A percentile compares a stretch with the other conserved stretches of the same genome.
phyloP scores from a whole-genome alignment of 2,888 invertebrate species.

The Bellardia pandia region DNA sequence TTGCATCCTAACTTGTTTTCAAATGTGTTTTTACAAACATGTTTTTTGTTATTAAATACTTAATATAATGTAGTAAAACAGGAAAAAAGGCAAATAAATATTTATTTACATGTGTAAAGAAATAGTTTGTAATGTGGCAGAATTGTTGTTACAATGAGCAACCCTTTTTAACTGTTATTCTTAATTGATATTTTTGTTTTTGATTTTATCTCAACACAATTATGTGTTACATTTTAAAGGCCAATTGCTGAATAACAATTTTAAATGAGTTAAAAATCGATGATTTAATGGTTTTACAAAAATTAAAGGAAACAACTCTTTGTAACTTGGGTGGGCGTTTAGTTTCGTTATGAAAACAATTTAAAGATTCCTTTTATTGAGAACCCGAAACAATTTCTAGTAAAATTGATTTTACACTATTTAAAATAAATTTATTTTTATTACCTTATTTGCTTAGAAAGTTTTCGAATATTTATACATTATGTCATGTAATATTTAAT shows the following conservation, averaged over 20 bases:
- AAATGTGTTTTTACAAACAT: slow-evolving; percentile 22
- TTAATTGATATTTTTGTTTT: slow-evolving; percentile 24
- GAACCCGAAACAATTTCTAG: neutral
- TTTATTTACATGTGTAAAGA: neutral
- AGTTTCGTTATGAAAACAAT: slow-evolving; percentile 1
- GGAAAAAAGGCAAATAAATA: neutral
- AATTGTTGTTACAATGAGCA: slow-evolving; percentile 10
- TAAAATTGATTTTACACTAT: neutral
- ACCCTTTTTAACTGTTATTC: slow-evolving; percentile 35
- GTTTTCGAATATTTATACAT: too few species aligned
- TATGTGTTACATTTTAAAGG: slow-evolving; percentile 52
- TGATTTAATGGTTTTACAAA: slow-evolving; percentile 63
- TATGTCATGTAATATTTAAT: too few species aligned
- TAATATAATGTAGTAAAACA: neutral
- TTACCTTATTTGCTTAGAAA: neutral
- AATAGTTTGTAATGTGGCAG: slow-evolving; percentile 15
- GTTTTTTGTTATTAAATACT: neutral
- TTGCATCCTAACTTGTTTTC: neutral
- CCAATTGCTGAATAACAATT: slow-evolving; percentile 15
- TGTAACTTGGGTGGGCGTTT: slow-evolving; percentile 76
- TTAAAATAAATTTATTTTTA: neutral
- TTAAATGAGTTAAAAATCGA: slow-evolving; percentile 1
- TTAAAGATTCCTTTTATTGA: neutral
- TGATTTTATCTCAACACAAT: neutral
- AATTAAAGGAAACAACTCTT: slow-evolving; percentile 75